Evolutionary conservation across 1,140 invertebrate species (phyloP).

Genomic region (Tetramorium alpestre): DNA sequence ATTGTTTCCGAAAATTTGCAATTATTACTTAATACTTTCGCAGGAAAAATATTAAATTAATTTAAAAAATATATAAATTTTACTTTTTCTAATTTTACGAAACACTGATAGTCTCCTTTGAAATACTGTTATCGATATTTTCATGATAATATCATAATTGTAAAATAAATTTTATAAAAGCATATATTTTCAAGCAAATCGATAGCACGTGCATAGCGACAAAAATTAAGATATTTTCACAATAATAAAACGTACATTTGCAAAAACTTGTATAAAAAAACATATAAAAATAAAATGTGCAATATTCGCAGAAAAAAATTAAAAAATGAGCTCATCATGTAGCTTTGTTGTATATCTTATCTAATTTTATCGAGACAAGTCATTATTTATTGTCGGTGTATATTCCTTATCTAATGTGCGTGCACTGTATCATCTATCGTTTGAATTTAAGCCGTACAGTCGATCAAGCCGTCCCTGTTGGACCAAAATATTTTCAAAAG

Average conservation of each 20-base stretch:
- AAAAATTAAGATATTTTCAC: not conserved
- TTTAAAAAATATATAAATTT: not conserved
- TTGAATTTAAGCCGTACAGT: slow-evolving; percentile 15
- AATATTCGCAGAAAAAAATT: not conserved
- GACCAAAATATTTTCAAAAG: slow-evolving; percentile 29
- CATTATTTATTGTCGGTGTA: slow-evolving; percentile 26
- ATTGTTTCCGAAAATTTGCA: not conserved
- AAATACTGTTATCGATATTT: not conserved
- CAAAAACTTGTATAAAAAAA: not conserved
- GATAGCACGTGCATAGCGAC: not conserved
- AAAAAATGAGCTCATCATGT: too few relatives aligned
- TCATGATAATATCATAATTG: not conserved
- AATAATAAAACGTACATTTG: not conserved
- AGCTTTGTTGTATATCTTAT: slow-evolving; percentile 29
- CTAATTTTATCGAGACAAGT: slow-evolving; percentile 45
- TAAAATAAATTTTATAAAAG: slow-evolving; percentile 14
- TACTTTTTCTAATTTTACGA: not conserved
- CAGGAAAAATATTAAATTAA: not conserved
- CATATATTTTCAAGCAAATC: not conserved
- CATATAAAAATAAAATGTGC: not conserved
- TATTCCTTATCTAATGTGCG: slow-evolving; percentile 25
- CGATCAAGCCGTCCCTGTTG: not conserved
- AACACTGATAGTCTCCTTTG: not conserved
- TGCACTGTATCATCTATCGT: slow-evolving; percentile 4
- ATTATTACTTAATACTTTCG: not conserved